These are phyloP conservation scores for Yoshiicerus persimilis DNA, from an alignment of 1,140 invertebrate species.

Conservation along the genomic window DNA sequence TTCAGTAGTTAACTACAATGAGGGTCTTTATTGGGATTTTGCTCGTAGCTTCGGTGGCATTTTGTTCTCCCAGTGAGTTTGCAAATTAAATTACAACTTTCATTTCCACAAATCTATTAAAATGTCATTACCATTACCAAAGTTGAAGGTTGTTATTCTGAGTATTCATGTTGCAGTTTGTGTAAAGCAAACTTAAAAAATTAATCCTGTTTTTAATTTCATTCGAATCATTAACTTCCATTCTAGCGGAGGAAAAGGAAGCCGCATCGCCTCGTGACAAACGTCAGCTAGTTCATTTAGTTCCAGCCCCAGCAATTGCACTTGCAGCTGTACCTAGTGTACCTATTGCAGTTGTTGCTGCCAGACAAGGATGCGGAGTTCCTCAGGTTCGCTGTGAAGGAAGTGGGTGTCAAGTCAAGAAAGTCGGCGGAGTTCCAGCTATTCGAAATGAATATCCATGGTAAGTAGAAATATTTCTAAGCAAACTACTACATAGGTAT, in stretches of 20 bases:
- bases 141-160: neutral
- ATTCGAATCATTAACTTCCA: neutral
- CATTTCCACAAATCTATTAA: neutral
- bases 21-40: slow-evolving; percentile 15
- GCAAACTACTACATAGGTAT: no score
- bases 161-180: neutral
- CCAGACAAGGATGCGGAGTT: slow-evolving; percentile 5
- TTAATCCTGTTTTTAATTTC: neutral
- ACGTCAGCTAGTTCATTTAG: slow-evolving; percentile 7
- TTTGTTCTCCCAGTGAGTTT: neutral
- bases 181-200: neutral
- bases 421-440: slow-evolving; percentile 15
- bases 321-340: neutral
- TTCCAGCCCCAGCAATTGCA: neutral
- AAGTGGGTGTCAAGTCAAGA: neutral
- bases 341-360: neutral
- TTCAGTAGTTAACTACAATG: neutral
- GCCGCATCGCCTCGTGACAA: neutral
- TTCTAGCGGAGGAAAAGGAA: neutral
- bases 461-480: no score
- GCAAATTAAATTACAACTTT: neutral
- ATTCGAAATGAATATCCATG: neutral
- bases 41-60: slow-evolving; percentile 9
- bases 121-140: neutral
- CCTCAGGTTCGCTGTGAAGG: slow-evolving; percentile 23